These are phyloP conservation scores for Tetramorium alpestre DNA, from an alignment of 1,140 invertebrate species.

Conservation along the genomic window DNA sequence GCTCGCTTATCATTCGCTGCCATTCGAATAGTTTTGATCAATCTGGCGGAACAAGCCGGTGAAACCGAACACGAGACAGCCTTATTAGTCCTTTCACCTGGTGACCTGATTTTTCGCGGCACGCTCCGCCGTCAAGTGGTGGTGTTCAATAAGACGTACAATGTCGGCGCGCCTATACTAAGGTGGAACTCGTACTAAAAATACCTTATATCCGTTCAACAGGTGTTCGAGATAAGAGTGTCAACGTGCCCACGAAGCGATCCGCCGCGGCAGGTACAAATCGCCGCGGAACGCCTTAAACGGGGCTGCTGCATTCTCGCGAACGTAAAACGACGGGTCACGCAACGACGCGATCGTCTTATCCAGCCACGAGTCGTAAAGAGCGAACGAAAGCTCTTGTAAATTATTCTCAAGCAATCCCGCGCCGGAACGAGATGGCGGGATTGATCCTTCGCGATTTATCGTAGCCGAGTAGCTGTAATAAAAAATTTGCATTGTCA, in stretches of 20 bases:
- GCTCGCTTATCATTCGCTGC: conserved; percentile 9
- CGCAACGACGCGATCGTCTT: neutral
- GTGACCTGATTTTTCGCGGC: conserved; percentile 60
- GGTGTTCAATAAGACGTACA: conserved; percentile 28
- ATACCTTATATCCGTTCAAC: conserved; percentile 62
- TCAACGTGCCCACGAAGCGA: conserved; percentile 28
- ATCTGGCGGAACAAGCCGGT: conserved; percentile 51
- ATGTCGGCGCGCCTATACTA: conserved; percentile 27
- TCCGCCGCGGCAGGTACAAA: conserved; percentile 20
- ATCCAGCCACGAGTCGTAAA: neutral
- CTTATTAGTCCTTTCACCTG: conserved; percentile 64
- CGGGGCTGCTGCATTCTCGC: neutral
- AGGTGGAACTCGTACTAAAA: conserved; percentile 54
- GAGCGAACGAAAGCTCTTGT: neutral
- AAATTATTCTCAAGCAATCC: neutral
- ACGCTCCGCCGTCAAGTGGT: conserved; percentile 7
- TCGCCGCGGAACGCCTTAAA: neutral
- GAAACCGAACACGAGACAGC: conserved; percentile 52
- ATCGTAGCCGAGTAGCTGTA: no score
- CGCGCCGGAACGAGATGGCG: neutral
- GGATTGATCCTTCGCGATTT: neutral
- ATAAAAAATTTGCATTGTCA: neutral
- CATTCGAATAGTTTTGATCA: conserved; percentile 26
- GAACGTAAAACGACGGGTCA: conserved; percentile 13
- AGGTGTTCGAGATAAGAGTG: conserved; percentile 62